Evolutionary conservation across 2,797 vertebrate genomes (phyloP), one percentile per base, ranked within the genome.

Genomic region (Karalla daura): DNA sequence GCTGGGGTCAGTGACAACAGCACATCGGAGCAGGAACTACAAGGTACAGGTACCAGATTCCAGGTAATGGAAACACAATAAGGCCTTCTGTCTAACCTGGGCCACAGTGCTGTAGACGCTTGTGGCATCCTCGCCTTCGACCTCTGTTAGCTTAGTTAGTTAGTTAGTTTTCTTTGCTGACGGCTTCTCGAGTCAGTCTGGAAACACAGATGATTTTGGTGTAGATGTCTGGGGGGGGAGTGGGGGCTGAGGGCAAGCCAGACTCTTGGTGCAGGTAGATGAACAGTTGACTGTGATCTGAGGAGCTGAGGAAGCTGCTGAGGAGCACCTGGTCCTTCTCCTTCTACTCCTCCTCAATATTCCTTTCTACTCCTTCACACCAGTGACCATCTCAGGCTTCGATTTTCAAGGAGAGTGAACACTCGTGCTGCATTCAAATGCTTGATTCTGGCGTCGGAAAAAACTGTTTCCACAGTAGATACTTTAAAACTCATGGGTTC

Each of bases 191-290:
- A 18, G 0, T 2, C 1, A 23, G 25, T 5, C 44, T 70, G 21
- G 54, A 61, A 5, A 65, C 61, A 17, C 66, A 65, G 12, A 76
- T 25, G 8, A 65, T 25, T 47, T 76, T 69, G 0, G 7, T 15
- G 2, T 11, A 15, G 39, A 12, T 5, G 4, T 36, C 1, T 14
- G 10, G 4, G 18, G n/a, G 74, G 74, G 8, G 51, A 50, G 20
- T 14, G 5, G 7, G 55, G 50, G 20, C 30, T 33, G 20, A 21
- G 37, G 1, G n/a, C 25, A 3, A 76, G 30, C 37, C 15, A 1
- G 20, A 3, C 18, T 65, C n/a, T 1, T 27, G 3, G 1, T 11
- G 3, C 30, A 1, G 43, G 1, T 5, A 5, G 30, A 65, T n/a
- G 32, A 65, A 76, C 36, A 76, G 54, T 24, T 21, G 21, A 0